These are phyloP conservation scores for Drosophila dunni DNA, from an alignment of 1,140 invertebrate species.

Conservation along the genomic window DNA sequence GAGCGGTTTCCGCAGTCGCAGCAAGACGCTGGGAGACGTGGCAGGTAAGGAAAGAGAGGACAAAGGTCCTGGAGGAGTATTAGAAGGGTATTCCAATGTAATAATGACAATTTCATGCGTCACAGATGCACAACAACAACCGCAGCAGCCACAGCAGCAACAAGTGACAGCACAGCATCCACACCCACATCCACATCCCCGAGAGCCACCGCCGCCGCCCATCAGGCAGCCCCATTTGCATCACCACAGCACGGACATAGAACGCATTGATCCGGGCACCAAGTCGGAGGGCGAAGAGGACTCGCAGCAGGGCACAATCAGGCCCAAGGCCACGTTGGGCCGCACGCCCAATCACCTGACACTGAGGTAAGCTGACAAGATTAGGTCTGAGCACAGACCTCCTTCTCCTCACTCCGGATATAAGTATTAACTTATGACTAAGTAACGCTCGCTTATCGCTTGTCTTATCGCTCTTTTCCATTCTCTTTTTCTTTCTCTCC, in stretches of 20 bases:
- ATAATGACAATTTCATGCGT: conserved; percentile 63
- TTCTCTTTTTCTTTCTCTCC: conserved; percentile 35
- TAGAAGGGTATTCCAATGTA: background rate
- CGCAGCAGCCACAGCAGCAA: conserved; percentile 50
- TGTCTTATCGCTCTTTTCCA: conserved; percentile 26
- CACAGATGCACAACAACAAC: conserved; percentile 67
- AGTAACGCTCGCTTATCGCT: conserved; percentile 36
- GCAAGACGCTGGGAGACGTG: conserved; percentile 94
- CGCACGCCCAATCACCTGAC: conserved; percentile 96
- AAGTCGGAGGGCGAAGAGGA: conserved; percentile 96
- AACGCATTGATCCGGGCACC: conserved; percentile 89
- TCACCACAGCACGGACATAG: conserved; percentile 80
- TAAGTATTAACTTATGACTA: background rate
- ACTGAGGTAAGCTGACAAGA: conserved; percentile 87
- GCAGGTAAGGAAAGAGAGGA: conserved; percentile 86
- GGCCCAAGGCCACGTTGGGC: conserved; percentile 91
- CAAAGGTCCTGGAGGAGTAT: conserved; percentile 22
- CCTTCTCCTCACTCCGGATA: no score
- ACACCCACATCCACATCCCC: conserved; percentile 71
- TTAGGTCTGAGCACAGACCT: background rate
- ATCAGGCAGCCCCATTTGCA: conserved; percentile 79
- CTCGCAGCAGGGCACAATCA: conserved; percentile 88
- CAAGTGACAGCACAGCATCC: conserved; percentile 52
- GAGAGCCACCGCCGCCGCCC: conserved; percentile 72
- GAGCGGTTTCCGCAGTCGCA: conserved; percentile 91